Conservation (phyloP, 1,140 invertebrate genomes). For the Cotesia vestalis region DNA sequence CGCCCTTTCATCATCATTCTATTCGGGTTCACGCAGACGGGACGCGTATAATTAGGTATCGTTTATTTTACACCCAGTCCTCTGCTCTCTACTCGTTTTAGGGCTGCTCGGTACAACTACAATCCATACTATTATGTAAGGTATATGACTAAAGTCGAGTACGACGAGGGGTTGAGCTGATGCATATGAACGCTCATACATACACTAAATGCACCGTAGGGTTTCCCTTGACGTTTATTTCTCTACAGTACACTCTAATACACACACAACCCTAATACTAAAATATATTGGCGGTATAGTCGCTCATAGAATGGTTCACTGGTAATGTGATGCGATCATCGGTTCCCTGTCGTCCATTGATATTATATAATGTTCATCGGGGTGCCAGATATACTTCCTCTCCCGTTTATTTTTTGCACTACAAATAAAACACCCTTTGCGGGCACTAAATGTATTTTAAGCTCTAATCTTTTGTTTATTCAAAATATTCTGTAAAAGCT, state of each 20-base stretch:
- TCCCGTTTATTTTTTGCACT: constrained; percentile 23
- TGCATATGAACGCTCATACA: neutral
- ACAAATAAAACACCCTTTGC: constrained; percentile 17
- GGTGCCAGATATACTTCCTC: neutral
- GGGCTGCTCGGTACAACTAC: neutral
- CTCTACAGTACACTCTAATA: constrained; percentile 19
- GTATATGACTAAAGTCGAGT: constrained; percentile 30
- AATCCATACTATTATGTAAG: constrained; percentile 20
- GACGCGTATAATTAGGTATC: constrained; percentile 62
- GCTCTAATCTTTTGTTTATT: constrained; percentile 31
- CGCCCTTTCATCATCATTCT: no score
- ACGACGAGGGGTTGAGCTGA: constrained; percentile 3
- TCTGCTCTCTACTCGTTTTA: constrained; percentile 27
- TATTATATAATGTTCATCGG: constrained; percentile 46
- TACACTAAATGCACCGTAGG: constrained; percentile 16
- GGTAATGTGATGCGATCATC: constrained; percentile 64
- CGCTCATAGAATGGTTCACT: constrained; percentile 62
- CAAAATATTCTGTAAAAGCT: neutral
- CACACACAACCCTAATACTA: neutral
- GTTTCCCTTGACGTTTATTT: constrained; percentile 38
- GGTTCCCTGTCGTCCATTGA: constrained; percentile 57
- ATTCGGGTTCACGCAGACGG: constrained; percentile 47
- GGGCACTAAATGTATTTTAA: constrained; percentile 48
- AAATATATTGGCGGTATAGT: constrained; percentile 44
- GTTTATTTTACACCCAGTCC: constrained; percentile 61